Percentiles rank a stretch among this genome's conserved stretches.
phyloP scores from a whole-genome alignment of 2,888 invertebrate species.

The Orthosia gothica region DNA sequence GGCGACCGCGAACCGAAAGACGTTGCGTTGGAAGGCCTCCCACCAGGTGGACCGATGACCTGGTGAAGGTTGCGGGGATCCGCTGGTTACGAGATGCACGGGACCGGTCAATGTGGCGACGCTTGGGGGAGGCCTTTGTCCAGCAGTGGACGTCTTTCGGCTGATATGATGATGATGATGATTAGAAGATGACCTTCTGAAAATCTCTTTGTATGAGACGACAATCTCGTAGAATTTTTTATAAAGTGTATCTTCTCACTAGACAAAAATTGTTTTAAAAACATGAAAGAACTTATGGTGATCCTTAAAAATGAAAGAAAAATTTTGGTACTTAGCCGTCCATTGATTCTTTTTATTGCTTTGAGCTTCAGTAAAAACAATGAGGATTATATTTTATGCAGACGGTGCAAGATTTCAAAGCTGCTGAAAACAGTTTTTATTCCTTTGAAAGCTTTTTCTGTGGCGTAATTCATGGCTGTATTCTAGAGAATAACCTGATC shows the following conservation, averaged over 20 bases:
- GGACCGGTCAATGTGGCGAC: no score
- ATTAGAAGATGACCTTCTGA: constrained; percentile 21
- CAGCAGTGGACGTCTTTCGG: no score
- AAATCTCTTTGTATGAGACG: background rate
- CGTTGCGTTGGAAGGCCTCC: no score
- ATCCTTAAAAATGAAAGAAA: constrained; percentile 20
- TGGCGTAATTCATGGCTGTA: background rate
- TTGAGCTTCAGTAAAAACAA: constrained; percentile 13
- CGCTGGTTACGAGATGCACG: no score
- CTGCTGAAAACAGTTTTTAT: background rate
- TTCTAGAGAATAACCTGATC: background rate
- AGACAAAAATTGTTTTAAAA: constrained; percentile 19
- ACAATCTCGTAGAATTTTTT: constrained; percentile 36
- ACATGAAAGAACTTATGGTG: constrained; percentile 9
- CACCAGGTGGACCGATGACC: no score
- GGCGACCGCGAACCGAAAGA: no score
- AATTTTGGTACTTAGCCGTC: constrained; percentile 2
- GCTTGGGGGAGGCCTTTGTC: no score
- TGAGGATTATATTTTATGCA: constrained; percentile 1
- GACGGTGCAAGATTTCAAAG: background rate
- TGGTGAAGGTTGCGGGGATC: no score
- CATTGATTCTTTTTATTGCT: constrained; percentile 24
- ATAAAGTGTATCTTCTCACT: constrained; percentile 20
- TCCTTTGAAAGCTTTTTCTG: background rate
- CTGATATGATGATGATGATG: no score